Conservation (phyloP, 1,140 invertebrate genomes). For the Diorhabda elongata region DNA sequence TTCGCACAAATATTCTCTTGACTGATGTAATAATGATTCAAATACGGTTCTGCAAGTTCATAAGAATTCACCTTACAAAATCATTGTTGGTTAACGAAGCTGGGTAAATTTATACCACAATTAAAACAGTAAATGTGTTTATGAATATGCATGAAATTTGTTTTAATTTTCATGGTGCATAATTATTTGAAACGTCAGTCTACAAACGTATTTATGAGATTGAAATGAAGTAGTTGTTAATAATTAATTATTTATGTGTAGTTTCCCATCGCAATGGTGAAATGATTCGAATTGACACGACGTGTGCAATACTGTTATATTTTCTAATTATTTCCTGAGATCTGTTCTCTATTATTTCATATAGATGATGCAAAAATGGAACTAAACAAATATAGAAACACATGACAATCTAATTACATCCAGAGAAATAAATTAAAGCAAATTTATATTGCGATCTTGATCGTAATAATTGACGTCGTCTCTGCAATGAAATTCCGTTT, state of each 20-base stretch:
- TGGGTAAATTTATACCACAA: slow-evolving; percentile 19
- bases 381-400: no score
- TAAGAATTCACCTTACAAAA: not conserved
- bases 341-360: no score
- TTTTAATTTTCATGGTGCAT: slow-evolving; percentile 19
- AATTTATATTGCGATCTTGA: no score
- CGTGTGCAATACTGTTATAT: not conserved
- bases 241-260: not conserved
- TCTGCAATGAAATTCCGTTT: no score
- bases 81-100: slow-evolving; percentile 21
- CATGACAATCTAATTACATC: no score
- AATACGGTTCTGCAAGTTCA: not conserved
- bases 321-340: no score
- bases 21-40: not conserved
- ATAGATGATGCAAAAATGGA: no score
- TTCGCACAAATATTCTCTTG: no score
- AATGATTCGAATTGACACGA: not conserved
- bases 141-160: slow-evolving; percentile 23
- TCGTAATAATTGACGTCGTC: no score
- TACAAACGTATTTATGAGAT: slow-evolving; percentile 2
- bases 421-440: no score
- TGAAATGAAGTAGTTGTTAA: not conserved
- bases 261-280: not conserved
- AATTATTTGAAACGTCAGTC: slow-evolving; percentile 5
- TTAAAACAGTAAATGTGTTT: slow-evolving; percentile 21